phyloP scores from a whole-genome alignment of 2,888 invertebrate species.

The Spialia ferax region DNA sequence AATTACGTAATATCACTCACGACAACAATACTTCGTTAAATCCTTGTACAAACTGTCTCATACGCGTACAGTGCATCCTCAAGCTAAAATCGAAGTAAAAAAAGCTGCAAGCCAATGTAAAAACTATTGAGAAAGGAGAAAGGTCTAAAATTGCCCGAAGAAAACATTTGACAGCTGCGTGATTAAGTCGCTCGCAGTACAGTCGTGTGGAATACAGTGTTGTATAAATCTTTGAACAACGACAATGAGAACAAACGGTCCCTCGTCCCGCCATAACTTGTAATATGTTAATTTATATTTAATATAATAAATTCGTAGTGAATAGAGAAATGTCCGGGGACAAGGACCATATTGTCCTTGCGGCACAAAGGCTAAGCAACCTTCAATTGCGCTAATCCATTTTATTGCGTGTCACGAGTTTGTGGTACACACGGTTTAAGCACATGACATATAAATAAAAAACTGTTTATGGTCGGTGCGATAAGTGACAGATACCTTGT shows the following conservation, averaged over 20 bases:
- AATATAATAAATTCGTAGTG: conserved; percentile 77
- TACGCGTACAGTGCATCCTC: conserved; percentile 41
- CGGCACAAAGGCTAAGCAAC: conserved; percentile 58
- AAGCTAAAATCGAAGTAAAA: not conserved
- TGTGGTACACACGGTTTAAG: conserved; percentile 47
- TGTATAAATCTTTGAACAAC: conserved; percentile 72
- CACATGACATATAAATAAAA: conserved; percentile 40
- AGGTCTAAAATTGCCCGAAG: conserved; percentile 33
- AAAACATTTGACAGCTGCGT: conserved; percentile 26
- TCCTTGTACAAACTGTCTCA: conserved; percentile 66
- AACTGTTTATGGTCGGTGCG: conserved; percentile 32
- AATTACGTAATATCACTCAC: conserved; percentile 63
- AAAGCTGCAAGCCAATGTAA: conserved; percentile 10
- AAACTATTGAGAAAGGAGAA: conserved; percentile 12
- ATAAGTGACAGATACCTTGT: conserved; percentile 9
- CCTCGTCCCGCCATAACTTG: conserved; percentile 63
- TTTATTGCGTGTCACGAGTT: conserved; percentile 82
- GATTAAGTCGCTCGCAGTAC: conserved; percentile 36
- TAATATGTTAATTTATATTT: conserved; percentile 85
- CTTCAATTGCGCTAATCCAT: conserved; percentile 80
- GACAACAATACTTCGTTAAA: conserved; percentile 79
- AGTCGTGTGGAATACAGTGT: conserved; percentile 64
- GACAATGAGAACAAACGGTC: conserved; percentile 70
- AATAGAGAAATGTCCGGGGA: conserved; percentile 65
- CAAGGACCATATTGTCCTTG: conserved; percentile 55